phyloP scores from a whole-genome alignment of 2,797 vertebrate genomes.

The Helostoma temminkii region DNA sequence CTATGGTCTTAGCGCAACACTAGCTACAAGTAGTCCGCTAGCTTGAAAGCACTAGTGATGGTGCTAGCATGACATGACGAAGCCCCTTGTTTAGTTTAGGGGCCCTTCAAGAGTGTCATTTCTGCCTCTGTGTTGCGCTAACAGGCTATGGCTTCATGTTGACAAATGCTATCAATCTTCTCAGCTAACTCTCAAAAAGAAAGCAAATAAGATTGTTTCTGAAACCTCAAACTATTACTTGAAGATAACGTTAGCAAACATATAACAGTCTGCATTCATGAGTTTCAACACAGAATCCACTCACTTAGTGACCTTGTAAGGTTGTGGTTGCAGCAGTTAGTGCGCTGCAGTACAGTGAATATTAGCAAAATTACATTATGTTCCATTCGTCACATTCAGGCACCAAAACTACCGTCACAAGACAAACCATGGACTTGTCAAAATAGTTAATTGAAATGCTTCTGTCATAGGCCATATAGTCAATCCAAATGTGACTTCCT shows the following conservation, averaged over 20 bases:
- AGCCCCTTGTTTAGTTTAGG: too few relatives aligned
- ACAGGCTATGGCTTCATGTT: neutral
- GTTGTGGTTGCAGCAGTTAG: slow-evolving; percentile 50
- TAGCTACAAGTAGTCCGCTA: too few relatives aligned
- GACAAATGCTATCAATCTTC: neutral
- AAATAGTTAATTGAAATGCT: slow-evolving; percentile 12
- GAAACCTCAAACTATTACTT: slow-evolving; percentile 26
- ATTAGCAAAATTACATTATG: slow-evolving; percentile 25
- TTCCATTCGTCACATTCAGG: slow-evolving; percentile 23
- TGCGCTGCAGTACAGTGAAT: slow-evolving; percentile 39
- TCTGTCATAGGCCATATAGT: slow-evolving; percentile 2
- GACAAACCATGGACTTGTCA: slow-evolving; percentile 37
- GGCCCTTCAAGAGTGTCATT: too few relatives aligned
- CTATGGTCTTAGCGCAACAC: too few relatives aligned
- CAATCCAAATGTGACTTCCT: neutral
- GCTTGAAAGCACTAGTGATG: too few relatives aligned
- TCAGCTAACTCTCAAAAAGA: neutral
- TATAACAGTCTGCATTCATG: slow-evolving; percentile 28
- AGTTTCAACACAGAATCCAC: slow-evolving; percentile 24
- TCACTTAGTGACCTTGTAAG: slow-evolving; percentile 17
- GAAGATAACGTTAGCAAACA: slow-evolving; percentile 26
- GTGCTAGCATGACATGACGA: too few relatives aligned
- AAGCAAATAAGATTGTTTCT: slow-evolving; percentile 7
- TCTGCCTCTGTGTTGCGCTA: slow-evolving; percentile 1
- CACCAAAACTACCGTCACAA: slow-evolving; percentile 40